These are phyloP conservation scores for Salminus brasiliensis DNA, from an alignment of 2,113 vertebrate species.

Conservation along the genomic window DNA sequence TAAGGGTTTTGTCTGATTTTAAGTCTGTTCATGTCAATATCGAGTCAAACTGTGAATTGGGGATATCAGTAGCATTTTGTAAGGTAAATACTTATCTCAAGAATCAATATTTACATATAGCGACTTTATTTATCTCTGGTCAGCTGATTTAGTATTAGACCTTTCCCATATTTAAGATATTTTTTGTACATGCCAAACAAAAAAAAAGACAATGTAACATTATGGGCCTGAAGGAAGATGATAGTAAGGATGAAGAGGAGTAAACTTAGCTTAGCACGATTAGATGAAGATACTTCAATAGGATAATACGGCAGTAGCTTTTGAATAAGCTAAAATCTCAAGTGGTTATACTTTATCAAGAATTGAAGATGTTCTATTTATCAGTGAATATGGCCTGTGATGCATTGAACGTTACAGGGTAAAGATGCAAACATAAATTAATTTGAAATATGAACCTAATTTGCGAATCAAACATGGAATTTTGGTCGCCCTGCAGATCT, in stretches of 20 bases:
- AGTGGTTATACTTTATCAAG: not conserved
- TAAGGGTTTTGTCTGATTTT: slow-evolving; percentile 17
- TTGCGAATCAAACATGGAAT: not conserved
- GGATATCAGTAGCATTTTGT: slow-evolving; percentile 49
- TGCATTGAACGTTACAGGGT: not conserved
- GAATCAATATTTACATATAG: slow-evolving; percentile 14
- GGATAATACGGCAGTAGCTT: not conserved
- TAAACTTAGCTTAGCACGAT: not conserved
- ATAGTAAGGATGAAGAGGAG: not conserved
- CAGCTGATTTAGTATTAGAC: slow-evolving; percentile 3
- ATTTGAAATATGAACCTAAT: not conserved
- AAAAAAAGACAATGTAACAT: too few species aligned
- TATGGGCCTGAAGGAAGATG: not conserved
- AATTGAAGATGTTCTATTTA: not conserved
- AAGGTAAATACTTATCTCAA: slow-evolving; percentile 16
- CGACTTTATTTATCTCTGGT: not conserved
- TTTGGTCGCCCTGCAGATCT: not conserved
- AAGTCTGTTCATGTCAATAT: slow-evolving; percentile 28
- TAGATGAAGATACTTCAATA: not conserved
- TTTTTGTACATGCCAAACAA: slow-evolving; percentile 11
- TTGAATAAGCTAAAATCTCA: not conserved
- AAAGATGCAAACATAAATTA: not conserved
- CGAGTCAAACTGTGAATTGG: slow-evolving; percentile 49
- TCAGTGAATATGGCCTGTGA: not conserved
- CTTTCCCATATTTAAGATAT: not conserved